Evolutionary conservation across 1,140 invertebrate species (phyloP).

Genomic region (Apis cerana): DNA sequence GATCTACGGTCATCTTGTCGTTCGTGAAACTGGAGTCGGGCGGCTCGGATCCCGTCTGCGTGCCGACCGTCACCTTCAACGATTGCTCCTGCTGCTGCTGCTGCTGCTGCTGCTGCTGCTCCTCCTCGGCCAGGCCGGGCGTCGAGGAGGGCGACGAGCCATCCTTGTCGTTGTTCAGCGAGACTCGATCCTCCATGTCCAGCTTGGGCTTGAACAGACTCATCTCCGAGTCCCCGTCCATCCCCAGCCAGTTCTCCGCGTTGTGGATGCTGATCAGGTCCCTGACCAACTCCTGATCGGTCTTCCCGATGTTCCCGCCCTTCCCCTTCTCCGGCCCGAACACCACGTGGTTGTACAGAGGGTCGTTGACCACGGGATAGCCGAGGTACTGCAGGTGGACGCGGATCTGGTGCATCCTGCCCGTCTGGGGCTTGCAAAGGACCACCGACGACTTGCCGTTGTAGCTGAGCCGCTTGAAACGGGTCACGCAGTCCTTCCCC

Average conservation of each 20-base stretch:
- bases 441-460: conserved; percentile 96
- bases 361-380: conserved; percentile 98
- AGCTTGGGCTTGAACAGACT: conserved; percentile 88
- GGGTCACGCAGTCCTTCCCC: conserved; percentile 95
- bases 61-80: conserved; percentile 88
- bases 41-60: conserved; percentile 90
- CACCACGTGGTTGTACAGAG: conserved; percentile 95
- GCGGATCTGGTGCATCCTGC: conserved; percentile 98
- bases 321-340: conserved; percentile 96
- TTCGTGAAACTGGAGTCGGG: conserved; percentile 86
- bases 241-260: conserved; percentile 95
- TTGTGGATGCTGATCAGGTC: conserved; percentile 96
- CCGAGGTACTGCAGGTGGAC: conserved; percentile 99
- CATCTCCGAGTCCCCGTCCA: conserved; percentile 93
- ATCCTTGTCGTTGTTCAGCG: conserved; percentile 74
- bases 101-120: conserved; percentile 61
- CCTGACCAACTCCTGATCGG: conserved; percentile 93
- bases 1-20: conserved; percentile 90
- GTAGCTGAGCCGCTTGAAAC: conserved; percentile 93
- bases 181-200: conserved; percentile 83
- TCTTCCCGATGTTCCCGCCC: conserved; percentile 94
- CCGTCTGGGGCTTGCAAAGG: conserved; percentile 95
- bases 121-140: conserved; percentile 72
- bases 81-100: conserved; percentile 76
- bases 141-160: conserved; percentile 73